Evolutionary conservation across 2,797 vertebrate genomes (phyloP), one percentile per base, ranked within the genome.

Genomic region (Eleutherodactylus coqui): DNA sequence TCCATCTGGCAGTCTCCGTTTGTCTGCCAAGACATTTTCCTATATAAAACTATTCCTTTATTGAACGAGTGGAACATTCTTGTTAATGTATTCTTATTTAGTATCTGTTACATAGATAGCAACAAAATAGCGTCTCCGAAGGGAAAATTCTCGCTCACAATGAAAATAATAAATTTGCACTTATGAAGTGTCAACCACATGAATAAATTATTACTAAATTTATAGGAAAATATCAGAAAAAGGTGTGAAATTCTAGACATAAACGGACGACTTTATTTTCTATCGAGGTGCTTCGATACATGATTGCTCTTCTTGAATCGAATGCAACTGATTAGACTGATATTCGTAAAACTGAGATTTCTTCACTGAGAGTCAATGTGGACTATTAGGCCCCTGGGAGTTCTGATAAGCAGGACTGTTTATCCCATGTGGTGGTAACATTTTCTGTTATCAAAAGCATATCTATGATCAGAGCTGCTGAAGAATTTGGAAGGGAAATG

Each of bases 381-480:
- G 76, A 60, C 14, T 41, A 58, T 78, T 78, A 38, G 24, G n/a
- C n/a, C 76, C 55, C 13, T 8, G 45, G 53, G 53, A 38, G 76
- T 60, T 36, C 76, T 78, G 34, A 78, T 73, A 75, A 73, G 36
- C 8, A 36, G 16, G 64, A 11, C 47, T 70, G 34, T 81, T 51
- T 70, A 49, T 81, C 64, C 64, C 51, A 45, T 32, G 69, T 58
- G 81, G 69, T 55, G 81, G 67, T 83, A 82, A 72, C n/a, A 73
- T 83, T 53, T 83, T 83, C 81, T 75, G 70, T 84, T 87, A 87
- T 87, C 77, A 89, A 94, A 92, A 90, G 91, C 91, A 91, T 93
- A 93, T 95, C 94, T 94, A 91, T 93, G 94, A 91, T 92, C 95
- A 96, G 96, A 96, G 94, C 94, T 89, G 88, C 90, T 88, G 92